Percentiles rank a stretch among this genome's conserved stretches.
These are phyloP conservation scores for Macrosteles quadrilineatus DNA, from an alignment of 1,140 invertebrate genomes.

Conservation along the genomic window DNA sequence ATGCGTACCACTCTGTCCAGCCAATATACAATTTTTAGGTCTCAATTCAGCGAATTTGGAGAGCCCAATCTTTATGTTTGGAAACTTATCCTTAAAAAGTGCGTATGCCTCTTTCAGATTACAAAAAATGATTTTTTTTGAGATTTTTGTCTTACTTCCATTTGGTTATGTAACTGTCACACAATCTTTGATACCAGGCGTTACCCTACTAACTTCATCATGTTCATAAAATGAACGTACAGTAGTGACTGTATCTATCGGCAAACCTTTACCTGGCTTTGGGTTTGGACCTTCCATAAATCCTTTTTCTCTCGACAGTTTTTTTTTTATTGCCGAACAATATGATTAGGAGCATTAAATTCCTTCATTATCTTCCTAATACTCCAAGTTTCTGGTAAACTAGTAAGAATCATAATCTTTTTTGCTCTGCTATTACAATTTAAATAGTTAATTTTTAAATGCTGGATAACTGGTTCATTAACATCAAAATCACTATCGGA, in stretches of 20 bases:
- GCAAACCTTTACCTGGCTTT: not conserved
- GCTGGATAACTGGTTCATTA: too few species aligned
- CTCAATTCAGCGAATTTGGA: conserved; percentile 39
- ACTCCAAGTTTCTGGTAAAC: too few species aligned
- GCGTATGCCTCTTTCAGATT: conserved; percentile 9
- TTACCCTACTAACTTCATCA: not conserved
- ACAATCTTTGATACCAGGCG: too few species aligned
- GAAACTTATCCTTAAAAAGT: conserved; percentile 15
- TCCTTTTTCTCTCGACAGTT: not conserved
- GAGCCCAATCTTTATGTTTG: conserved; percentile 38
- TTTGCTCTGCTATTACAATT: too few species aligned
- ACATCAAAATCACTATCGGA: too few species aligned
- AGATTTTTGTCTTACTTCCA: too few species aligned
- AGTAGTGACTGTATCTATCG: not conserved
- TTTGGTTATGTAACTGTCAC: too few species aligned
- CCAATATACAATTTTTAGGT: conserved; percentile 40
- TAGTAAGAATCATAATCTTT: too few species aligned
- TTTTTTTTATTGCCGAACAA: not conserved
- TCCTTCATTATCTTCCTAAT: too few species aligned
- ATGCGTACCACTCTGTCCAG: conserved; percentile 38
- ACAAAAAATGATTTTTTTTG: too few species aligned
- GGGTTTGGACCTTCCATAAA: not conserved
- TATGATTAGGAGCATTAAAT: not conserved
- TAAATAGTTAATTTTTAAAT: too few species aligned
- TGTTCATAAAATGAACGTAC: not conserved